Percentiles rank a stretch among this genome's conserved stretches.
Evolutionary conservation across 2,797 vertebrate species (phyloP).

Genomic region (Pseudochirops corinnae): DNA sequence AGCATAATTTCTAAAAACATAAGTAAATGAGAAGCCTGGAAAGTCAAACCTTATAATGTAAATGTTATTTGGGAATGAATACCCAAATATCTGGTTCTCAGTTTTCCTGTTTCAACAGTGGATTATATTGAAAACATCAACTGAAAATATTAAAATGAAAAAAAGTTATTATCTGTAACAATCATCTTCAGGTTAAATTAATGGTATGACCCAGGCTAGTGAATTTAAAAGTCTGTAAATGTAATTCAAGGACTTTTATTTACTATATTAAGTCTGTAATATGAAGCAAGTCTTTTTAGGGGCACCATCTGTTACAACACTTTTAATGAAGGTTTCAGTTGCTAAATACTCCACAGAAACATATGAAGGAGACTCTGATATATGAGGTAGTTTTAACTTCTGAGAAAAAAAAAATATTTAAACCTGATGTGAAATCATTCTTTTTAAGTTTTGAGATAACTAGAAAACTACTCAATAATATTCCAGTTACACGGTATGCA

Average conservation of each 20-base stretch:
- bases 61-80: background rate
- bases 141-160: conserved; percentile 48
- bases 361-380: conserved; percentile 75
- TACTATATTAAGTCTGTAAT: conserved; percentile 70
- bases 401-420: conserved; percentile 70
- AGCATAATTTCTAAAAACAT: background rate
- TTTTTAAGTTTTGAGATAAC: conserved; percentile 63
- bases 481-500: conserved; percentile 46
- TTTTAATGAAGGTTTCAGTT: conserved; percentile 78
- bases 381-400: conserved; percentile 53
- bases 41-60: conserved; percentile 27
- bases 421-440: conserved; percentile 61
- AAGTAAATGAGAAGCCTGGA: background rate
- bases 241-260: conserved; percentile 68
- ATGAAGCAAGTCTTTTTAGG: conserved; percentile 77
- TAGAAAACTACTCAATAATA: conserved; percentile 64
- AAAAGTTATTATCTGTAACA: conserved; percentile 42
- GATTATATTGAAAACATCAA: conserved; percentile 16
- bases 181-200: conserved; percentile 24
- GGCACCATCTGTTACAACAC: conserved; percentile 75
- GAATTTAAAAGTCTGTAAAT: conserved; percentile 62
- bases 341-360: conserved; percentile 78
- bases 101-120: background rate
- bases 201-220: conserved; percentile 56
- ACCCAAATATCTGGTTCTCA: background rate